Percentiles rank a stretch among this genome's conserved stretches.
phyloP scores from a whole-genome alignment of 2,888 invertebrate genomes.

The Melitaea athalia region DNA sequence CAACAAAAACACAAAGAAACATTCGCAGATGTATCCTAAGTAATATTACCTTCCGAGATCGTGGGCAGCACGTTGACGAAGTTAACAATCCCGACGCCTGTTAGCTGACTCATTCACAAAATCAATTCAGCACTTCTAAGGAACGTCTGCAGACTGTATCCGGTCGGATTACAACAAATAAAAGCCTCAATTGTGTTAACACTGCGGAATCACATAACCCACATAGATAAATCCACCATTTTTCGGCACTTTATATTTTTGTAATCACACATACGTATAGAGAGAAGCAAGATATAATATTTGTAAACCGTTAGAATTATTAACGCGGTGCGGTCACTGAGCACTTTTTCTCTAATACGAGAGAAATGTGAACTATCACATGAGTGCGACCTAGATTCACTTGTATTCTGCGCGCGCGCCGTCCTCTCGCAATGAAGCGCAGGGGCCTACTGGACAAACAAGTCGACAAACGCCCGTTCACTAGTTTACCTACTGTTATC shows the following conservation, averaged over 20 bases:
- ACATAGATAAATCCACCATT: slow-evolving; percentile 66
- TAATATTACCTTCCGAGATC: slow-evolving; percentile 74
- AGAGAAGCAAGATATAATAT: slow-evolving; percentile 37
- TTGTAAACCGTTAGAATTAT: slow-evolving; percentile 51
- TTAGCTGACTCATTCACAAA: slow-evolving; percentile 81
- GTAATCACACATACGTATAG: slow-evolving; percentile 48
- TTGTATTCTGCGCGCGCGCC: slow-evolving; percentile 64
- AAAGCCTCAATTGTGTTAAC: slow-evolving; percentile 41
- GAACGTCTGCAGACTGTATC: slow-evolving; percentile 57
- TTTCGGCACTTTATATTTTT: slow-evolving; percentile 59
- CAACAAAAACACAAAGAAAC: slow-evolving; percentile 18
- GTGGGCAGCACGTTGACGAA: slow-evolving; percentile 80
- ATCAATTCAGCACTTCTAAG: slow-evolving; percentile 62
- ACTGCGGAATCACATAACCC: slow-evolving; percentile 65
- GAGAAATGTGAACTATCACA: slow-evolving; percentile 66
- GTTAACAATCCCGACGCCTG: slow-evolving; percentile 79
- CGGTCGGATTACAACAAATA: slow-evolving; percentile 45
- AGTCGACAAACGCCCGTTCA: slow-evolving; percentile 69
- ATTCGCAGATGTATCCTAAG: slow-evolving; percentile 5
- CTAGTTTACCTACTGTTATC: slow-evolving; percentile 78
- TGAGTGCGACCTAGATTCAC: slow-evolving; percentile 65
- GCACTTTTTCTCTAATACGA: slow-evolving; percentile 63
- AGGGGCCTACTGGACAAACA: slow-evolving; percentile 58
- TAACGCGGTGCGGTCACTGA: slow-evolving; percentile 55
- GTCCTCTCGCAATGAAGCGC: slow-evolving; percentile 65